phyloP scores from a whole-genome alignment of 2,113 vertebrate species.

The Stercorarius parasiticus region DNA sequence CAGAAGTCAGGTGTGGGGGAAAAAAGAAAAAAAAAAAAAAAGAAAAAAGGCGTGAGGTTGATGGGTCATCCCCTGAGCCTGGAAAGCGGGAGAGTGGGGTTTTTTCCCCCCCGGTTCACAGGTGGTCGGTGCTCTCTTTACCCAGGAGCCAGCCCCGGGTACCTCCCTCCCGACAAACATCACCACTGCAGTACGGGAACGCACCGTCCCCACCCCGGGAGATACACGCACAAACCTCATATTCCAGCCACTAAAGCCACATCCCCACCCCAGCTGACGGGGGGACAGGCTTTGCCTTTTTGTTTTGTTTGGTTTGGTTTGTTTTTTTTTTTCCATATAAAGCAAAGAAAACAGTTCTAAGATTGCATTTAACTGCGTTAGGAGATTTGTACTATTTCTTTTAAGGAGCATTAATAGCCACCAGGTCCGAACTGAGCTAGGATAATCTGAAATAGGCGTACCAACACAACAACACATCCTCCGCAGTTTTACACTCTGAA shows the following conservation, averaged over 20 bases:
- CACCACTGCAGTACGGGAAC: fast-evolving
- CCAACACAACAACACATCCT: not conserved
- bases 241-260: not conserved
- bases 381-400: not conserved
- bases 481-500: no score
- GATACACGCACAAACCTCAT: fast-evolving
- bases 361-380: no score
- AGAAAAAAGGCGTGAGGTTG: not conserved
- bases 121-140: no score
- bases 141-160: not conserved
- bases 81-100: not conserved
- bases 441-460: not conserved
- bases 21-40: no score
- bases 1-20: not conserved
- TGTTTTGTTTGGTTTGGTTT: no score
- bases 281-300: not conserved
- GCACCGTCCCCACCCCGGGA: no score
- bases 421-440: not conserved
- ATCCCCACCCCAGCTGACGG: fast-evolving
- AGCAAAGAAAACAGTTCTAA: not conserved
- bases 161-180: not conserved
- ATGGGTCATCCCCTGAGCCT: not conserved
- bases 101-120: no score
- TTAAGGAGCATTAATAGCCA: no score
- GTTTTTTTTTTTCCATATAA: no score